These are phyloP conservation scores for Danio aesculapii DNA, from an alignment of 2,797 vertebrate species.

Conservation along the genomic window DNA sequence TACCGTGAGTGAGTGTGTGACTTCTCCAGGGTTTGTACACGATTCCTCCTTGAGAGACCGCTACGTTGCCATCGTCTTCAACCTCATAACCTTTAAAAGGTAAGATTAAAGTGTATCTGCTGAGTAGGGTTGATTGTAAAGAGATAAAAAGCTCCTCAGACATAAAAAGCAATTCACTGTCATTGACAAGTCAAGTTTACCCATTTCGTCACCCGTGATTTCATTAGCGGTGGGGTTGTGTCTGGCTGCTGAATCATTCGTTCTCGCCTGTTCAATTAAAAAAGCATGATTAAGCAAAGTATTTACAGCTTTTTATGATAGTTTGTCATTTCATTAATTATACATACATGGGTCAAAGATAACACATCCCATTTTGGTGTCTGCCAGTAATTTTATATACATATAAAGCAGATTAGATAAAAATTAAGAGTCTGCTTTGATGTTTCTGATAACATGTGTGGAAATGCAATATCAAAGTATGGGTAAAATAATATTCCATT, in stretches of 20 bases:
- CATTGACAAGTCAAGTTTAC: slow-evolving; percentile 54
- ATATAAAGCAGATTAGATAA: too few relatives aligned
- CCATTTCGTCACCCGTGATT: slow-evolving; percentile 68
- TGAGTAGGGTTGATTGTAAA: slow-evolving; percentile 40
- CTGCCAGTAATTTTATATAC: too few relatives aligned
- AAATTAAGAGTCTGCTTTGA: too few relatives aligned
- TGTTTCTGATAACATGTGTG: too few relatives aligned
- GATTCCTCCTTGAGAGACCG: not conserved
- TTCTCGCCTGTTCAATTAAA: slow-evolving; percentile 66
- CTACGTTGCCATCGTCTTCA: not conserved
- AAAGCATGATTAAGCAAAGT: not conserved
- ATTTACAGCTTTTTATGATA: not conserved
- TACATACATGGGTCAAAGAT: not conserved
- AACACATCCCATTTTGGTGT: too few relatives aligned
- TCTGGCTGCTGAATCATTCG: slow-evolving; percentile 56
- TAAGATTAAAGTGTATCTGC: slow-evolving; percentile 14
- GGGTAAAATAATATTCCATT: too few relatives aligned
- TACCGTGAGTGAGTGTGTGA: slow-evolving; percentile 48
- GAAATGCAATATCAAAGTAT: too few relatives aligned
- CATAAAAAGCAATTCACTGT: not conserved
- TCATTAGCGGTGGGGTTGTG: slow-evolving; percentile 66
- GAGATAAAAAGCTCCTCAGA: not conserved
- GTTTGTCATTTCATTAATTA: not conserved
- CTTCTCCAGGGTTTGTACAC: slow-evolving; percentile 37
- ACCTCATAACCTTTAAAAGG: slow-evolving; percentile 18